phyloP scores from a whole-genome alignment of 2,888 invertebrate genomes.

The Formica aserva region DNA sequence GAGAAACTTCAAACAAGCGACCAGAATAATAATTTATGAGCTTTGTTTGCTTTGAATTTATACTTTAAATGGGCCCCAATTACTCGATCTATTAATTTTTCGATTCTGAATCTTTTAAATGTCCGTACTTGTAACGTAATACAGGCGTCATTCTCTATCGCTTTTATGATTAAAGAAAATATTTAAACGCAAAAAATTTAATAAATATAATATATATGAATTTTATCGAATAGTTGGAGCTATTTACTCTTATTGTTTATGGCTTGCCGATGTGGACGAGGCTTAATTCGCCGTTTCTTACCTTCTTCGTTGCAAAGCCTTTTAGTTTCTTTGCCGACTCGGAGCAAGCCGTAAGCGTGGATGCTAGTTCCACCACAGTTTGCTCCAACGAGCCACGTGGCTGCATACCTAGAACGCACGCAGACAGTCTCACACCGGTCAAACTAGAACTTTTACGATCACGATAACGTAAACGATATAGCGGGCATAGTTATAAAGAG shows the following conservation, averaged over 20 bases:
- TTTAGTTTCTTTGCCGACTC: constrained; percentile 60
- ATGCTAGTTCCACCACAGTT: constrained; percentile 63
- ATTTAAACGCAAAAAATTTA: background rate
- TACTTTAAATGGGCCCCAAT: background rate
- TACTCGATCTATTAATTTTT: constrained; percentile 2
- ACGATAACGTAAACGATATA: constrained; percentile 29
- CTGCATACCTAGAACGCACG: constrained; percentile 74
- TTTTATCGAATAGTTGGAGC: background rate
- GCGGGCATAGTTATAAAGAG: background rate
- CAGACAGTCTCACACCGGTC: constrained; percentile 64
- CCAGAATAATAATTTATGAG: background rate
- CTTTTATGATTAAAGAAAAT: background rate
- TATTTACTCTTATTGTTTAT: background rate
- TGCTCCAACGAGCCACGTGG: constrained; percentile 71
- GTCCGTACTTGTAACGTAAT: background rate
- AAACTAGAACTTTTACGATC: constrained; percentile 37
- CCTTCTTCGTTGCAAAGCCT: background rate
- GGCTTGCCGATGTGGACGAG: background rate
- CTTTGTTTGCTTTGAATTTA: background rate
- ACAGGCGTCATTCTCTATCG: background rate
- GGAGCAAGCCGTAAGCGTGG: constrained; percentile 75
- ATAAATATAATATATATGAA: background rate
- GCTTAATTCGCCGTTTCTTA: constrained; percentile 15
- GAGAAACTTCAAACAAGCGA: background rate
- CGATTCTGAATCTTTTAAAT: background rate